Base-by-base conservation (phyloP, 2,113 vertebrate genomes). In the Plestiodon gilberti region DNA sequence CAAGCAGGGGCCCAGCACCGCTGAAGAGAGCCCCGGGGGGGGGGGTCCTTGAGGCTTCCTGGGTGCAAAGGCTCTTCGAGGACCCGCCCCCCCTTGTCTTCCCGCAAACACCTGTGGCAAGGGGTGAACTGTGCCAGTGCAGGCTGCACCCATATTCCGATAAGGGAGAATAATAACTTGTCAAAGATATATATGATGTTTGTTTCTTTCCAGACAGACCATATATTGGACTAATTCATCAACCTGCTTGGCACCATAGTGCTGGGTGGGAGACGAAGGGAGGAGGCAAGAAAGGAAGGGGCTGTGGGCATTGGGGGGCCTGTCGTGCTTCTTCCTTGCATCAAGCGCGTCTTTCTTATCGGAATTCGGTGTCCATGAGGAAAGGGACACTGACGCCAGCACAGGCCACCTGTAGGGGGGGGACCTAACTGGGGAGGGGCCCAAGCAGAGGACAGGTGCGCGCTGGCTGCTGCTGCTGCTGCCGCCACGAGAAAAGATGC, bases 131-230 rank as follows among this genome's bases (percentile, higher is more conserved):
- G 93, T 86, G 90, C 93, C 0, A 75, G 62, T 89, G 30, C 88
- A 83, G 92, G 94, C 94, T 93, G 95, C 92, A n/a, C 94, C 76
- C 91, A 73, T 89, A 95, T 96, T 95, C 96, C 94, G 96, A 97
- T 97, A 97, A 96, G 95, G 95, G 94, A 96, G 96, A 97, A 96
- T 96, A 97, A 97, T 96, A 97, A 96, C 96, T 96, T 97, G 97
- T 97, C 97, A 97, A 91, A 97, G 96, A 97, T 96, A 97, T 93
- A 94, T 96, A 96, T 96, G 96, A 97, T 96, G 94, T 94, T 96
- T 96, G 95, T 94, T 96, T 95, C 95, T 95, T 95, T 91, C 92
- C 94, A 95, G 91, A 94, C 93, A 88, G 95, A 95, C 94, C 95
- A 93, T 95, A 95, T 96, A 95, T 95, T 95, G 96, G 96, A 94